Conservation (phyloP, 2,888 invertebrate genomes). For the Pammene aurita region DNA sequence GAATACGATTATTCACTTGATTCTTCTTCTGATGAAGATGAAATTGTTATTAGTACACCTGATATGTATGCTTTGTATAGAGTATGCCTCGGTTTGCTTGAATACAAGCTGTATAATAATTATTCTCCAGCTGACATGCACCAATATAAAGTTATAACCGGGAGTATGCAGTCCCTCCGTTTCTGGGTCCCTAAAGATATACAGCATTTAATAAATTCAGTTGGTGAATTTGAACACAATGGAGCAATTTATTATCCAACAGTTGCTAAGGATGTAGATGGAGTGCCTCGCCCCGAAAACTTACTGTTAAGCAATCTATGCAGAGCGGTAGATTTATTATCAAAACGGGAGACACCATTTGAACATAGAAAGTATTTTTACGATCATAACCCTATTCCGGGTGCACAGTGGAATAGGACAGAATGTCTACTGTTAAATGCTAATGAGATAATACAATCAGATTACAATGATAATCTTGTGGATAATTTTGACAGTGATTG, state of each 20-base stretch:
- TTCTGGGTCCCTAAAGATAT: background rate
- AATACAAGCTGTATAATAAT: background rate
- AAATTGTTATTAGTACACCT: background rate
- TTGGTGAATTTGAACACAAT: background rate
- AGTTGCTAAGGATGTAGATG: background rate
- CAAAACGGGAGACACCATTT: background rate
- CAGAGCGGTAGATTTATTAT: background rate
- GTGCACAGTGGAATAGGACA: background rate
- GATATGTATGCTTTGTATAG: constrained; percentile 4
- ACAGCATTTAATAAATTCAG: background rate
- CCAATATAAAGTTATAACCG: background rate
- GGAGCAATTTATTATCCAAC: background rate
- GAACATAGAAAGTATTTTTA: constrained; percentile 4
- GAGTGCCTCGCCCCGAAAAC: background rate
- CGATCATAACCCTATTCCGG: background rate
- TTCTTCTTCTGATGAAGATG: background rate
- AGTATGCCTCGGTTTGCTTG: background rate
- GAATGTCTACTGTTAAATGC: background rate
- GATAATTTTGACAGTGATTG: background rate
- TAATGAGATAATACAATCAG: background rate
- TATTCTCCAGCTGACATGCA: background rate
- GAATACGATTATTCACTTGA: background rate
- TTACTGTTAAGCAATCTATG: background rate
- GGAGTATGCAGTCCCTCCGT: no score
- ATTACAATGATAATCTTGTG: background rate